These are phyloP conservation scores for Tineola bisselliella DNA, from an alignment of 2,888 invertebrate species.

Conservation along the genomic window DNA sequence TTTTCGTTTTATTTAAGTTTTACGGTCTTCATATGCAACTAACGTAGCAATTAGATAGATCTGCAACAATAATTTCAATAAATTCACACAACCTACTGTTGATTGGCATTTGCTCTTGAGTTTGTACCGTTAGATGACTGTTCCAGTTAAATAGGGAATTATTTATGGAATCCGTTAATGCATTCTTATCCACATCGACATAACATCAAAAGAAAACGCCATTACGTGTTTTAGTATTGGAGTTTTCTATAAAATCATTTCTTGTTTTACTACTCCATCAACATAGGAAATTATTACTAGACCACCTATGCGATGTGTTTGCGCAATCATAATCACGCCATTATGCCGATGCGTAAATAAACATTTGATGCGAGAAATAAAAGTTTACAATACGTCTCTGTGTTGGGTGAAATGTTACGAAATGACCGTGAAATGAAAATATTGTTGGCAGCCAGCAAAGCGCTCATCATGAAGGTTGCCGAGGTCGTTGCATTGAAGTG, in stretches of 20 bases:
- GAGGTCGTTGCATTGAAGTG: conserved; percentile 56
- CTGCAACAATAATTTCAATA: background rate
- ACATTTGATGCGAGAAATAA: background rate
- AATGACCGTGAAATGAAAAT: conserved; percentile 60
- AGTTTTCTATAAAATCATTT: background rate
- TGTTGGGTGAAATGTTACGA: conserved; percentile 49
- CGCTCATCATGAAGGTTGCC: conserved; percentile 39
- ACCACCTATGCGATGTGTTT: background rate
- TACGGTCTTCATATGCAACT: background rate
- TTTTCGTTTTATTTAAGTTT: background rate
- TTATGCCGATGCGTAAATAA: background rate
- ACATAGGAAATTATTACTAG: background rate
- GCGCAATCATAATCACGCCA: background rate
- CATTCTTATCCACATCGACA: background rate
- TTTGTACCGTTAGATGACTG: background rate
- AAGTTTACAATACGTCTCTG: background rate
- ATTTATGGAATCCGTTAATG: background rate
- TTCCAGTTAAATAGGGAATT: background rate
- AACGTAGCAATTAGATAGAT: background rate
- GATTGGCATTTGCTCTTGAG: conserved; percentile 1
- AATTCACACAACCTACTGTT: background rate
- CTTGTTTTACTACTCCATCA: background rate
- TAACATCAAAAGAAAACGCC: background rate
- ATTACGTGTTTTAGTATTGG: background rate
- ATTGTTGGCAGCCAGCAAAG: conserved; percentile 36